phyloP scores from a whole-genome alignment of 2,888 invertebrate species.

The Nephrotoma guestfalica region DNA sequence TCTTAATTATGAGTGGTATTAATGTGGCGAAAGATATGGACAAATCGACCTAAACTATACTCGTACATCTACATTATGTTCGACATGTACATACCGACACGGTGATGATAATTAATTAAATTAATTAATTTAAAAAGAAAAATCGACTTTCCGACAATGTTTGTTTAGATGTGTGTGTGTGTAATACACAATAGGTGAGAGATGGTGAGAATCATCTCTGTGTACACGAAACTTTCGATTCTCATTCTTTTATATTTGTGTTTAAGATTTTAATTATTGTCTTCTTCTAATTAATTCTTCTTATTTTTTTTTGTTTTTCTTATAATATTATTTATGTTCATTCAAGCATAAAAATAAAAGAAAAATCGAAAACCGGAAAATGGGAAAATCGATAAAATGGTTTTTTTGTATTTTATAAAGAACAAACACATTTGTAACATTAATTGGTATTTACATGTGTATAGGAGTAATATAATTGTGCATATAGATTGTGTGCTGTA shows the following conservation, averaged over 20 bases:
- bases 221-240: not conserved
- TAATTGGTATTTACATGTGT: too few species aligned
- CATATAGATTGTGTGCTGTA: too few species aligned
- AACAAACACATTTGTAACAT: not conserved
- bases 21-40: not conserved
- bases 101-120: not conserved
- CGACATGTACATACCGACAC: not conserved
- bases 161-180: not conserved
- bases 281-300: not conserved
- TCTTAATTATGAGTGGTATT: not conserved
- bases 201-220: not conserved
- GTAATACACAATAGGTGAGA: not conserved
- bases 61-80: too few species aligned
- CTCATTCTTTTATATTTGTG: not conserved
- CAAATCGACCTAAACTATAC: not conserved
- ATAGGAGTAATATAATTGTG: too few species aligned
- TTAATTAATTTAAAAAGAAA: not conserved
- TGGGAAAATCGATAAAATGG: not conserved
- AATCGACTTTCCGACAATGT: not conserved
- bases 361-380: not conserved
- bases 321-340: not conserved
- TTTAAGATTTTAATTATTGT: not conserved
- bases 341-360: not conserved
- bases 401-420: not conserved
- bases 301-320: not conserved